Base-by-base conservation (phyloP, 2,113 vertebrate species). In the Trochalopteron elliotii region DNA sequence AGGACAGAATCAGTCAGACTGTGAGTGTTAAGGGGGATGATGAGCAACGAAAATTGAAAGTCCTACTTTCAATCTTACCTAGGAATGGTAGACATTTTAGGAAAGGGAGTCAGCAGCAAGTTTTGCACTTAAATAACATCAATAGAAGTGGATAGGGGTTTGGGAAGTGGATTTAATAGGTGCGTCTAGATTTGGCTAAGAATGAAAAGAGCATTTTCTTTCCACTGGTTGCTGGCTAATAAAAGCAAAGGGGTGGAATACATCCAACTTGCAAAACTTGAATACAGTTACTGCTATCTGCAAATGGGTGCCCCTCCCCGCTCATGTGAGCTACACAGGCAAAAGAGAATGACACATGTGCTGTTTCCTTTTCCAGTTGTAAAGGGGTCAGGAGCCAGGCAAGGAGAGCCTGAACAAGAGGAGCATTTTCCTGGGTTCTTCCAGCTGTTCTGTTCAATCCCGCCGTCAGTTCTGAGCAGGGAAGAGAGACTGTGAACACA, bases 231-330 rank as follows among this genome's bases (percentile, higher is more conserved):
- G 60, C 93, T 95, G 42, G 79, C 84, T 77, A 76, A 63, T 60
- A 89, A 94, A 94, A 96, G 82, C 89, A 89, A 61, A 94, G 74
- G 63, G 87, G 55, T 94, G 93, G 95, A 95, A 86, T 45, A 71
- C 23, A 76, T 90, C 83, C 81, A 76, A 94, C 91, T 96, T 83
- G 90, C 90, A 95, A 89, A 96, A 97, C 83, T 96, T 89, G 94
- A 88, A 97, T 83, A 84, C 87, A 97, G 95, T 97, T 97, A 88
- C 95, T 97, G 97, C 97, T 98, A 97, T 98, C 98, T 98, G 95
- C 79, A 89, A 94, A 94, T 89, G 79, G 27, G 96, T 89, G 97
- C 97, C 97, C 98, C 98, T 98, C 98, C 98, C 98, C 88, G 91
- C 89, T 97, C 93, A 93, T 96, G 96, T 96, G 96, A 97, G 96